Percentiles rank a stretch among this genome's conserved stretches.
Evolutionary conservation across 2,797 vertebrate species (phyloP).

Genomic region (Diglossa cyanea): DNA sequence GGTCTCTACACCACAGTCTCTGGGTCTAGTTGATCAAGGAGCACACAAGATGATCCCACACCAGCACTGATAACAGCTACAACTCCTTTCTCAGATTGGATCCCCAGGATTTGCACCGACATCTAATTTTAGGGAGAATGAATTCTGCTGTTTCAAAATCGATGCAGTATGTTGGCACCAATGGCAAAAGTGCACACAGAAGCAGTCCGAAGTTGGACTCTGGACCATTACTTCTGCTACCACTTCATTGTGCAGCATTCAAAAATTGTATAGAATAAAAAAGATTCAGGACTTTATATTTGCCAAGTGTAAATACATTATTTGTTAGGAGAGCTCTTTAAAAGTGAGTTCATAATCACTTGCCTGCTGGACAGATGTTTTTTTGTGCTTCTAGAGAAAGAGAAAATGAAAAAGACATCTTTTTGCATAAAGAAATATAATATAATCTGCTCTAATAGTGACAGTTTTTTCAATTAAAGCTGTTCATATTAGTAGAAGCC

Average conservation of each 20-base stretch:
- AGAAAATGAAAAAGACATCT: neutral
- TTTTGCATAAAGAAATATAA: neutral
- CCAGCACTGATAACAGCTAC: neutral
- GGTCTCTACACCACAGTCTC: neutral
- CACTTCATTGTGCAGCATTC: neutral
- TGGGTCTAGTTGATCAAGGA: neutral
- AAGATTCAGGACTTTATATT: neutral
- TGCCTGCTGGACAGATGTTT: neutral
- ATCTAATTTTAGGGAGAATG: neutral
- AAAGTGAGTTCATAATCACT: slow-evolving; percentile 16
- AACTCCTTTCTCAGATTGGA: neutral
- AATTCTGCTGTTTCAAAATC: neutral
- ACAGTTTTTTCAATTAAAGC: slow-evolving; percentile 25
- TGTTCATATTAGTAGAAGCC: neutral
- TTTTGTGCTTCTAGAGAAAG: neutral
- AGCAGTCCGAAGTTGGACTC: neutral
- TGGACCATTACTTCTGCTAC: neutral
- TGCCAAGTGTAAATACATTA: neutral
- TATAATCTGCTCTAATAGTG: neutral
- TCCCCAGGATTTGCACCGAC: neutral
- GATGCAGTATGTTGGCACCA: neutral
- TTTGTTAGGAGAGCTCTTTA: slow-evolving; percentile 4
- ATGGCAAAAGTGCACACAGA: neutral
- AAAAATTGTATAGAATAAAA: neutral
- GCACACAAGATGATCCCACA: neutral